These are phyloP conservation scores for Rhyacophila brunnea DNA, from an alignment of 1,140 invertebrate genomes.

Conservation along the genomic window DNA sequence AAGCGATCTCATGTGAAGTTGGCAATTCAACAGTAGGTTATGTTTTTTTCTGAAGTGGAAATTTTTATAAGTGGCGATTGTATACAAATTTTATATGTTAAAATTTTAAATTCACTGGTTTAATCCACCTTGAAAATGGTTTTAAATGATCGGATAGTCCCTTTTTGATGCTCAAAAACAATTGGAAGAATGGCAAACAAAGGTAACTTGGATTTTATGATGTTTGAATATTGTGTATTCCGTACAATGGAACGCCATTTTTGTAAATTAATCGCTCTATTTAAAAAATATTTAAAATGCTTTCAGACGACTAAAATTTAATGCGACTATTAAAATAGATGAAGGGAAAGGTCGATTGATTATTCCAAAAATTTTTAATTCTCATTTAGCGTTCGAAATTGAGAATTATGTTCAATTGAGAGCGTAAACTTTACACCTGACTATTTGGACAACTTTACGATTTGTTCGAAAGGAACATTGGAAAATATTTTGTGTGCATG, in stretches of 20 bases:
- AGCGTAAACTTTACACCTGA: too few species aligned
- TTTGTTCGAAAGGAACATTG: too few species aligned
- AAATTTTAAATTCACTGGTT: slow-evolving; percentile 15
- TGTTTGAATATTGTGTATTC: slow-evolving; percentile 21
- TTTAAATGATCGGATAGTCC: slow-evolving; percentile 11
- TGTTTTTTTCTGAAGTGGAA: slow-evolving; percentile 27
- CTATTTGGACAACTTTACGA: too few species aligned
- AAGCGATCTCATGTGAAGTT: slow-evolving; percentile 27
- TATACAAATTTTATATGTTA: slow-evolving; percentile 22
- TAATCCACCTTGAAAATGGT: slow-evolving; percentile 15
- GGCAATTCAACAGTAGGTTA: slow-evolving; percentile 26
- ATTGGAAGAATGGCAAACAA: slow-evolving; percentile 16
- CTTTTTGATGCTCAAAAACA: slow-evolving; percentile 2
- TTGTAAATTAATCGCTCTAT: slow-evolving; percentile 10
- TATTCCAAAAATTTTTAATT: too few species aligned
- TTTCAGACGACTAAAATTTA: too few species aligned
- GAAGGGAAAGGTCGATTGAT: too few species aligned
- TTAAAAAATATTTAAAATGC: neutral
- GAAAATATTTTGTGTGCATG: too few species aligned
- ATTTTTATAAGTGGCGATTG: slow-evolving; percentile 17
- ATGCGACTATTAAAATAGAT: too few species aligned
- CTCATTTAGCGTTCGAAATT: too few species aligned
- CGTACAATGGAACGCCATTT: slow-evolving; percentile 25
- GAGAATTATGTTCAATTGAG: too few species aligned
- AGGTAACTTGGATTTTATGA: slow-evolving; percentile 11